A percentile compares a stretch with the other conserved stretches of the same genome.
Conservation (phyloP, 1,140 invertebrate species). For the Eufriesea mexicana region DNA sequence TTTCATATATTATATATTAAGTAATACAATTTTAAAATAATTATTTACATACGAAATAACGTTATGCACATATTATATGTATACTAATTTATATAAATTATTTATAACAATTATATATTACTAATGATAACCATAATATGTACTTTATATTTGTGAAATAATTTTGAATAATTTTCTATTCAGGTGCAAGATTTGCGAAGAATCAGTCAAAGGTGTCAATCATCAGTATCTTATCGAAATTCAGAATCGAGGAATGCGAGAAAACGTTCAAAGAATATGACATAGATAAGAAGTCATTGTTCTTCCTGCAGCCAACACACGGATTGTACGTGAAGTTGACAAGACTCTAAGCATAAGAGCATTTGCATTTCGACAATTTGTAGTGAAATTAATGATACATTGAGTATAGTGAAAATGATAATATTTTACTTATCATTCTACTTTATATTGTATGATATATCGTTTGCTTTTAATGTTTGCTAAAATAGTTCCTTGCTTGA, state of each 20-base stretch:
- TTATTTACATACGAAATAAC: no score
- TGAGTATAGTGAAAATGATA: no score
- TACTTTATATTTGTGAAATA: not conserved
- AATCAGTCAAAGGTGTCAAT: constrained; percentile 39
- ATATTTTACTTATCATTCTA: no score
- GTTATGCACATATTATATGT: no score
- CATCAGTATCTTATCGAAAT: constrained; percentile 45
- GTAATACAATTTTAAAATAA: no score
- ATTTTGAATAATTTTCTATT: not conserved
- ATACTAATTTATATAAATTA: no score
- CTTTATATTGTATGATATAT: no score
- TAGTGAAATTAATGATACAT: no score
- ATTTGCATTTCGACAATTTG: not conserved
- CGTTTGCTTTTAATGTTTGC: no score
- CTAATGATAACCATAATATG: not conserved
- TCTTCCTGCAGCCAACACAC: constrained; percentile 17
- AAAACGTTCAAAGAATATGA: constrained; percentile 40
- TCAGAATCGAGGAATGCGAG: constrained; percentile 39
- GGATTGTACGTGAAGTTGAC: constrained; percentile 35
- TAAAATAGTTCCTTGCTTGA: no score
- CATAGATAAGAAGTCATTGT: not conserved
- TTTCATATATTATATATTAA: no score
- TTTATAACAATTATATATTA: not conserved
- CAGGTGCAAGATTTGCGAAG: constrained; percentile 47
- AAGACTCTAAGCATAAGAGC: not conserved